A percentile compares a stretch with the other conserved stretches of the same genome.
These are phyloP conservation scores for Eumacrocentrus americanus DNA, from an alignment of 2,888 invertebrate genomes.

Conservation along the genomic window DNA sequence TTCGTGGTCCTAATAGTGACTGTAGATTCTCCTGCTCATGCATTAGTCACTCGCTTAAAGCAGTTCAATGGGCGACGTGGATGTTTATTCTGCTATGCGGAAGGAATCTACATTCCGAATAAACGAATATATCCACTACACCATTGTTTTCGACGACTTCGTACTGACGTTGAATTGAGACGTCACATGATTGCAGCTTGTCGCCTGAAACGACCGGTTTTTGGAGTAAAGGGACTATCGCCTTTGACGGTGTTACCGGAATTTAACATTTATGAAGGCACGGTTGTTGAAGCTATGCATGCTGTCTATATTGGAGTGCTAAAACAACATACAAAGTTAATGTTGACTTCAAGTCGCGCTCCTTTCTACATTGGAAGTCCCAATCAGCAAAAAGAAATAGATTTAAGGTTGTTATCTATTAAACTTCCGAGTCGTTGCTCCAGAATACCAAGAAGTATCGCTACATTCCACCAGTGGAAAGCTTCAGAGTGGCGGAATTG, in stretches of 20 bases:
- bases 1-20: constrained; percentile 5
- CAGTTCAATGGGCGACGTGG: constrained; percentile 30
- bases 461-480: constrained; percentile 19
- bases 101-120: too few relatives aligned
- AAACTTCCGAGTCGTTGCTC: constrained; percentile 13
- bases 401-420: not conserved
- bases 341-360: constrained; percentile 3
- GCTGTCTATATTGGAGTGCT: constrained; percentile 21
- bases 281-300: constrained; percentile 26
- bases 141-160: too few relatives aligned
- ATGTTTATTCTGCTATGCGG: constrained; percentile 27
- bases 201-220: too few relatives aligned
- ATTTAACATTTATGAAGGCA: constrained; percentile 23
- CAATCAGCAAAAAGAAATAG: not conserved
- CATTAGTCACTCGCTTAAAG: constrained; percentile 22
- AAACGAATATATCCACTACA: too few relatives aligned
- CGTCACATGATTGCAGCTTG: too few relatives aligned
- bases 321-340: constrained; percentile 14
- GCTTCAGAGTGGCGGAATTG: constrained; percentile 25
- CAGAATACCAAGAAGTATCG: constrained; percentile 4
- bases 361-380: constrained; percentile 15
- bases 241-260: constrained; percentile 2
- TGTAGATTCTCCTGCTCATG: constrained; percentile 27
- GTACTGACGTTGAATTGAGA: too few relatives aligned
- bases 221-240: constrained; percentile 23